These are phyloP conservation scores for Lophochroa leadbeateri DNA, from an alignment of 2,113 vertebrate species.

Conservation along the genomic window DNA sequence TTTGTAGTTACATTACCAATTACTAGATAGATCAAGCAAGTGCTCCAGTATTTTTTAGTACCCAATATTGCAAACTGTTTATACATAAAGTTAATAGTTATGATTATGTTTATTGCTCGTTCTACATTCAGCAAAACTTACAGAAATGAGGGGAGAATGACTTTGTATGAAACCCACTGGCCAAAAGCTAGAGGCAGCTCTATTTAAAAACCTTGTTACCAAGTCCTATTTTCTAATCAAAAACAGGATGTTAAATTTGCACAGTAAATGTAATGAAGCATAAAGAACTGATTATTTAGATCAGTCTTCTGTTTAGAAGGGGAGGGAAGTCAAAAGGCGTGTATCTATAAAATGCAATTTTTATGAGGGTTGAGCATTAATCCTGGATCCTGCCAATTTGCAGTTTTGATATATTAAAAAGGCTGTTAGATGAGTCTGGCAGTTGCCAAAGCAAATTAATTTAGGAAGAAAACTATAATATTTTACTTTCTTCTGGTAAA, in stretches of 20 bases:
- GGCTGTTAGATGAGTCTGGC: constrained; percentile 14
- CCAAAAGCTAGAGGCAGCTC: constrained; percentile 5
- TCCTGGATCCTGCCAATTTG: constrained; percentile 26
- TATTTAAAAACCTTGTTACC: constrained; percentile 14
- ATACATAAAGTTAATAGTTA: constrained; percentile 21
- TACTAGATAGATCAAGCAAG: background rate
- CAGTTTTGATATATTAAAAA: constrained; percentile 38
- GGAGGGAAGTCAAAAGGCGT: background rate
- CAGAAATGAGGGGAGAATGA: background rate
- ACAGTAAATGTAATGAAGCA: background rate
- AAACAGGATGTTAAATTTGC: constrained; percentile 21
- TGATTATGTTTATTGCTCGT: constrained; percentile 9
- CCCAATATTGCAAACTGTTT: background rate
- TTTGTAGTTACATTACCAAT: background rate
- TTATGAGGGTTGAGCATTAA: constrained; percentile 49
- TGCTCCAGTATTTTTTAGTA: background rate
- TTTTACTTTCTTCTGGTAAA: constrained; percentile 49
- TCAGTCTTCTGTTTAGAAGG: background rate
- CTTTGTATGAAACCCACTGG: background rate
- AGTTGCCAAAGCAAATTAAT: constrained; percentile 42
- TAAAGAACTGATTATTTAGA: constrained; percentile 48
- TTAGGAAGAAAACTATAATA: constrained; percentile 38
- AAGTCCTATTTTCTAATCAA: constrained; percentile 57
- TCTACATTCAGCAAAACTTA: background rate
- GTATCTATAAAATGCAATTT: constrained; percentile 20